These are phyloP conservation scores for Diglossa cyanea DNA, from an alignment of 2,797 vertebrate genomes.

Conservation along the genomic window DNA sequence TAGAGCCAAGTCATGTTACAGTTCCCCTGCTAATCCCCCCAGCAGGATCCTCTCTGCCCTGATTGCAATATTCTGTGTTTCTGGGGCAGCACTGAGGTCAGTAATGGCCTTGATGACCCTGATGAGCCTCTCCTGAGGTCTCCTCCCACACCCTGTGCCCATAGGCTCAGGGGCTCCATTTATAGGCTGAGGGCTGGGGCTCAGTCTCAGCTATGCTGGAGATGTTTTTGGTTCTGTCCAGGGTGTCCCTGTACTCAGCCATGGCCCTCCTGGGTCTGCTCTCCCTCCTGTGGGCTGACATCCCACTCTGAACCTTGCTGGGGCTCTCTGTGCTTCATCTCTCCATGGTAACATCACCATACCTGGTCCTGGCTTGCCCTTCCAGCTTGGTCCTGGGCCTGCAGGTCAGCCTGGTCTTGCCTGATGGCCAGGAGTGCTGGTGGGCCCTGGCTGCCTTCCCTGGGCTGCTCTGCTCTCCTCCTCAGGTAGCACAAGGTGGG, in stretches of 20 bases:
- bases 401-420: background rate
- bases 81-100: background rate
- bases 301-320: accelerated
- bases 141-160: background rate
- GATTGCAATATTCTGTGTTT: background rate
- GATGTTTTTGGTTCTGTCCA: accelerated
- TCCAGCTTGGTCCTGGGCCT: background rate
- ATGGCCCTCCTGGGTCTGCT: background rate
- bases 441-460: background rate
- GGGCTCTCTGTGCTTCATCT: background rate
- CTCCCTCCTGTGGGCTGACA: background rate
- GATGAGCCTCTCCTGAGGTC: background rate
- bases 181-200: background rate
- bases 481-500: background rate
- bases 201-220: accelerated
- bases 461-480: background rate
- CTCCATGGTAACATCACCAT: background rate
- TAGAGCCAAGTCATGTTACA: background rate
- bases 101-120: background rate
- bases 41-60: background rate
- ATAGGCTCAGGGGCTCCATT: background rate
- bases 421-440: background rate
- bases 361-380: background rate
- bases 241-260: accelerated
- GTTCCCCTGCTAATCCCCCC: background rate